Evolutionary conservation across 2,888 invertebrate genomes (phyloP).

Genomic region (Entomobrya multifasciata): DNA sequence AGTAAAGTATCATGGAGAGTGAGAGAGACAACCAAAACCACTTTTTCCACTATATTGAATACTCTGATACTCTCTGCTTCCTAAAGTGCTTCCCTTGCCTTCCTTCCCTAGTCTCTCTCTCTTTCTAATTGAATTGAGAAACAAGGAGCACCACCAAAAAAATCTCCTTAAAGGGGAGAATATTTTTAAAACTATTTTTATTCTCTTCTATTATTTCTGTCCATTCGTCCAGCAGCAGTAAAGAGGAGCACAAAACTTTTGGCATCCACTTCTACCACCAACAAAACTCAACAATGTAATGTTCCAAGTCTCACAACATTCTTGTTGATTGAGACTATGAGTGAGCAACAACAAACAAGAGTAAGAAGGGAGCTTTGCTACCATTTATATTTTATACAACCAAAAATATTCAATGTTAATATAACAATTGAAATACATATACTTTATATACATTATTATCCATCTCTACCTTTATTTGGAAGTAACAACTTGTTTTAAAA

Average conservation of each 20-base stretch:
- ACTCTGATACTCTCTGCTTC: neutral
- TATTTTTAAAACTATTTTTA: conserved; percentile 25
- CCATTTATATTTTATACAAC: conserved; percentile 19
- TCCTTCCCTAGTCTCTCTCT: too few species aligned
- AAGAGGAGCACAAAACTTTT: neutral
- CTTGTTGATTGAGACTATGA: neutral
- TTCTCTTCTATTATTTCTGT: conserved; percentile 17
- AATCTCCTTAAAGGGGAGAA: neutral
- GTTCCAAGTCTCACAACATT: neutral
- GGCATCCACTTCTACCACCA: conserved; percentile 29
- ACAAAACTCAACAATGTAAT: conserved; percentile 33
- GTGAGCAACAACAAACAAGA: neutral
- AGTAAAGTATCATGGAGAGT: too few species aligned
- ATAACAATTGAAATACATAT: too few species aligned
- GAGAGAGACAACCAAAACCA: too few species aligned
- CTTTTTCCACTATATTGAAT: conserved; percentile 10
- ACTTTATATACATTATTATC: neutral
- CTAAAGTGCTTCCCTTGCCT: neutral
- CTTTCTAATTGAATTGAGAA: too few species aligned
- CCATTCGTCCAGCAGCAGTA: conserved; percentile 4
- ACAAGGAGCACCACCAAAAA: too few species aligned
- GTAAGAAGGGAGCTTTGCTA: neutral
- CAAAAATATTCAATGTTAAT: neutral
- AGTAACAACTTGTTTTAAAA: conserved; percentile 60
- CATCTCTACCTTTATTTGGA: conserved; percentile 65